Percentiles rank a stretch among this genome's conserved stretches.
Evolutionary conservation across 2,113 vertebrate species (phyloP).

Genomic region (Symphodus melops): DNA sequence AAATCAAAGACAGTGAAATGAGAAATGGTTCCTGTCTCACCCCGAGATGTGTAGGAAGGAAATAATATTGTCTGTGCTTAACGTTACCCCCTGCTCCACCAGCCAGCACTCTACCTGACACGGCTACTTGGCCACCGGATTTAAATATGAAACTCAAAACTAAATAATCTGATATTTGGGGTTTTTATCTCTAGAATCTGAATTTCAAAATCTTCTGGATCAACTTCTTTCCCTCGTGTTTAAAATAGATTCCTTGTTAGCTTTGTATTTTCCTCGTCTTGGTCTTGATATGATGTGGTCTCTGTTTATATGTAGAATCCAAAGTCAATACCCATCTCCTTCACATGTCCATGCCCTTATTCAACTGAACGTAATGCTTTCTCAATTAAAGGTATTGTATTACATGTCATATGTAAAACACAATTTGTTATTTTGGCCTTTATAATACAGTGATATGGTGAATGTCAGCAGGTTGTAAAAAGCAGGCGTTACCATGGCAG

Average conservation of each 20-base stretch:
- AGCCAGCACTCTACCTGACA: constrained; percentile 1
- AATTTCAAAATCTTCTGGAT: background rate
- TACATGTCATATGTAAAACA: too few relatives aligned
- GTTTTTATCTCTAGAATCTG: background rate
- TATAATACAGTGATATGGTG: too few relatives aligned
- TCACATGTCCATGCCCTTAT: too few relatives aligned
- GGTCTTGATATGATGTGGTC: background rate
- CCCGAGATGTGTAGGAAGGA: constrained; percentile 62
- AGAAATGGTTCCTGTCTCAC: constrained; percentile 71
- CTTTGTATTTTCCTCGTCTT: background rate
- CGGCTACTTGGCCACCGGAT: constrained; percentile 21
- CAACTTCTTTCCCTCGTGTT: background rate
- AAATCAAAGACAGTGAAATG: constrained; percentile 80
- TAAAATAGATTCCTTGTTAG: background rate
- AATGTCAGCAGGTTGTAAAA: too few relatives aligned
- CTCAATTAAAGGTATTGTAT: too few relatives aligned
- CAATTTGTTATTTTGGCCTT: too few relatives aligned
- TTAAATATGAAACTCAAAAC: constrained; percentile 5
- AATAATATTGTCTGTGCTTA: constrained; percentile 74
- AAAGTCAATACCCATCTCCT: too few relatives aligned
- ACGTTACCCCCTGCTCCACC: constrained; percentile 50
- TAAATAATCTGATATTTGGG: background rate
- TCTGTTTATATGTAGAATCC: too few relatives aligned
- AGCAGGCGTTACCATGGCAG: too few relatives aligned
- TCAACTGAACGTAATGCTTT: too few relatives aligned